Percentiles rank a stretch among this genome's conserved stretches.
phyloP scores from a whole-genome alignment of 2,797 vertebrate species.

The Oryzias sinensis region DNA sequence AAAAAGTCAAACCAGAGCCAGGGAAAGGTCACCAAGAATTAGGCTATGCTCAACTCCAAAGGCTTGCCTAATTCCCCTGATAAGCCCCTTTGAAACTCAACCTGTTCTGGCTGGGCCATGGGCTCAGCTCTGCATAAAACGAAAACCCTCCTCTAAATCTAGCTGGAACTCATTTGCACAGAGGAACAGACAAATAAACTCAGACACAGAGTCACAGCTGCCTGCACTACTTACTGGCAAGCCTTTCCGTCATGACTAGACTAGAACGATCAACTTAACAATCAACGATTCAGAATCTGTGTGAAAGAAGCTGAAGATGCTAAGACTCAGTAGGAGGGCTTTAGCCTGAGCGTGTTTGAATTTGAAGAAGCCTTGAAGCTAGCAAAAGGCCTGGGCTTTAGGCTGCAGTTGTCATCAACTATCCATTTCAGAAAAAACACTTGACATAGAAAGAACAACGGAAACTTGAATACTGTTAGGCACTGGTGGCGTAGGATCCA shows the following conservation, averaged over 20 bases:
- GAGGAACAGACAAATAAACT: slow-evolving; percentile 37
- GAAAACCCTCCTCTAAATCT: slow-evolving; percentile 76
- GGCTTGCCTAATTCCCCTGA: slow-evolving; percentile 79
- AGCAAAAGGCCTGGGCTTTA: slow-evolving; percentile 57
- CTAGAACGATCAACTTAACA: slow-evolving; percentile 76
- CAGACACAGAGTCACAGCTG: slow-evolving; percentile 39
- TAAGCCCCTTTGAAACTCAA: slow-evolving; percentile 80
- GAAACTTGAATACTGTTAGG: neutral
- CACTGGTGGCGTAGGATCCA: too few relatives aligned
- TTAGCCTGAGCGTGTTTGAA: slow-evolving; percentile 67
- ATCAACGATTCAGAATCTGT: slow-evolving; percentile 70
- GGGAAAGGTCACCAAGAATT: slow-evolving; percentile 81
- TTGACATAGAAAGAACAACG: slow-evolving; percentile 2
- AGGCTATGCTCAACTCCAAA: slow-evolving; percentile 77
- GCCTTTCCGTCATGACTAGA: slow-evolving; percentile 71
- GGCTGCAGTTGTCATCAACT: slow-evolving; percentile 67
- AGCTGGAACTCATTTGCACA: slow-evolving; percentile 77
- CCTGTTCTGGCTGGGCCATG: slow-evolving; percentile 73
- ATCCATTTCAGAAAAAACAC: slow-evolving; percentile 64
- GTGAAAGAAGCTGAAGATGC: slow-evolving; percentile 63
- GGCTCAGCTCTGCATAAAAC: slow-evolving; percentile 70
- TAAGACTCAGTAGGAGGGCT: slow-evolving; percentile 52
- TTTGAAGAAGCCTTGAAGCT: slow-evolving; percentile 64
- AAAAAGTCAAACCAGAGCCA: slow-evolving; percentile 83
- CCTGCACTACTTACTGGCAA: slow-evolving; percentile 49